Base-by-base conservation (phyloP, 2,888 invertebrate species). In the Stomorhina lunata region DNA sequence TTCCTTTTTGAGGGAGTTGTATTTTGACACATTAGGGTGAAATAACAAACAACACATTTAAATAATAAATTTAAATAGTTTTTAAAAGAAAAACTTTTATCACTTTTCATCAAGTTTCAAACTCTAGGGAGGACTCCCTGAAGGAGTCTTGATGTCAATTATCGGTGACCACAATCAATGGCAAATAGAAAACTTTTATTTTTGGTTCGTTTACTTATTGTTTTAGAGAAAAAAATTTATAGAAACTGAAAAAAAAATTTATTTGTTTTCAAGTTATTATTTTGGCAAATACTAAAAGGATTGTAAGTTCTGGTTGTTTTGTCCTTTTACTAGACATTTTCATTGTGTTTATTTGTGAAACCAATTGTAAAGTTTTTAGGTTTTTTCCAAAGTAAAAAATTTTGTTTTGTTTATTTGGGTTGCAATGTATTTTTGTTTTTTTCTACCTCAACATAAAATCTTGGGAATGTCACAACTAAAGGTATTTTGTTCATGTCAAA, bases 301-400 rank as follows among this genome's bases (percentile, higher is more conserved):
- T 65, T 6, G 48, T 20, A 45, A 34, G 63, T 71, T 29, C 37
- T 48, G 57, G 4, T 45, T 25, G 17, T 57, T 59, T 32, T 22
- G 1, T n/a, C 17, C 37, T 71, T 61, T 53, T 43, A 73, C 55
- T 72, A 63, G 75, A 48, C 50, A 43, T 37, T 76, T 65, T 82
- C 63, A 82, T 76, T 81, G 75, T 84, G 81, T 81, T 84, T 83
- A 65, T 81, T 81, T 84, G 76, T 53, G 43, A 83, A 84, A 83
- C 81, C 69, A 84, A 82, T 84, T 84, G 82, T 84, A 84, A 84
- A 84, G 82, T 84, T 84, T 84, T 75, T 22, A 57, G 40, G 68
- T 75, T 61, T 43, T 1, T 59, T 32, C 32, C 32, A 34, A 34
- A 22, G 27, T 15, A 12, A 34, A 68, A 45, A 79, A 72, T 45